A percentile compares a stretch with the other conserved stretches of the same genome.
These are phyloP conservation scores for Nyctalus aviator DNA, from an alignment of 2,797 vertebrate genomes.

Conservation along the genomic window DNA sequence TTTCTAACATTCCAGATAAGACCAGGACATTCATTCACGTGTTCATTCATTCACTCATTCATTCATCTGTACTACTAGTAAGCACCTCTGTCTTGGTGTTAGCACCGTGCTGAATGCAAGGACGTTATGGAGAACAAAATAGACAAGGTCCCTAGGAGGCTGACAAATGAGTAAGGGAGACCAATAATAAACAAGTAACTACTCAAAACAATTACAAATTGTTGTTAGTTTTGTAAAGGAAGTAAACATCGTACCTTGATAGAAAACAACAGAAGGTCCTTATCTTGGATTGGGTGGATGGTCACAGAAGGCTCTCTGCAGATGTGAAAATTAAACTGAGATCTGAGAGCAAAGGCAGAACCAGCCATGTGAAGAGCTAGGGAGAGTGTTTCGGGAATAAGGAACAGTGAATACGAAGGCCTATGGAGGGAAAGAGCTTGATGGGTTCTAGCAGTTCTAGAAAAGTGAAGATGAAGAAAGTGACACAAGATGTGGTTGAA, in stretches of 20 bases:
- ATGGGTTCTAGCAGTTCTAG: neutral
- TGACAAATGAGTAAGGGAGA: neutral
- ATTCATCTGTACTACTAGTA: neutral
- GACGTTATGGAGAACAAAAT: neutral
- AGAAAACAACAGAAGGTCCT: neutral
- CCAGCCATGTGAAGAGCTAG: neutral
- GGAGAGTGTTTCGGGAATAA: neutral
- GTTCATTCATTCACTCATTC: neutral
- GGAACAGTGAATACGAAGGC: neutral
- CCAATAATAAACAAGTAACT: neutral
- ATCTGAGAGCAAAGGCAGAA: constrained; percentile 21
- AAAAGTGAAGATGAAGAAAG: neutral
- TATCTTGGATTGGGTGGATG: neutral
- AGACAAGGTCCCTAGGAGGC: neutral
- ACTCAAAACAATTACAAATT: neutral
- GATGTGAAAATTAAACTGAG: neutral
- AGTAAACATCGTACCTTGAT: neutral
- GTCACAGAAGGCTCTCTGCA: constrained; percentile 4
- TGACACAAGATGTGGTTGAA: neutral
- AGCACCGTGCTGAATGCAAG: neutral
- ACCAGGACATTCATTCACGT: neutral
- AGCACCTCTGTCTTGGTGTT: neutral
- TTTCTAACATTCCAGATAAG: constrained; percentile 18
- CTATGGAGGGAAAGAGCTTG: neutral
- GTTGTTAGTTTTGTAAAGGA: neutral